Percentiles rank a stretch among this genome's conserved stretches.
Conservation (phyloP, 2,113 vertebrate species). For the Talpa occidentalis region DNA sequence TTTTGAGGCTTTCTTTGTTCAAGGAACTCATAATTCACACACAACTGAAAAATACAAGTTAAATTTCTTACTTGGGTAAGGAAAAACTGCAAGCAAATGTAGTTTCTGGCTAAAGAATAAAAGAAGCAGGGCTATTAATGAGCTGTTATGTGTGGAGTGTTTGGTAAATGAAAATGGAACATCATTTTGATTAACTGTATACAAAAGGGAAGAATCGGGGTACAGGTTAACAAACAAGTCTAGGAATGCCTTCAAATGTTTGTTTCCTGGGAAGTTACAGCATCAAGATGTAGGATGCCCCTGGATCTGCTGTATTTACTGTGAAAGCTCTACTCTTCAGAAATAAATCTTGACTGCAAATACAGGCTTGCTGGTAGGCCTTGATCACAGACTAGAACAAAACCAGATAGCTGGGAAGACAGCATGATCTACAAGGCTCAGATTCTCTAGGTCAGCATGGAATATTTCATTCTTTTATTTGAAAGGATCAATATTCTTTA, state of each 20-base stretch:
- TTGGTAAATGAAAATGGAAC: not conserved
- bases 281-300: not conserved
- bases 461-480: not conserved
- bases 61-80: not conserved
- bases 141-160: not conserved
- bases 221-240: not conserved
- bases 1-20: not conserved
- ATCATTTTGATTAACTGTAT: not conserved
- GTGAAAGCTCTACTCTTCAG: not conserved
- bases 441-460: not conserved
- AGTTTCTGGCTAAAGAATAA: slow-evolving; percentile 16
- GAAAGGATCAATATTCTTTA: not conserved
- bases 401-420: not conserved
- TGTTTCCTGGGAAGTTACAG: not conserved
- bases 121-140: not conserved
- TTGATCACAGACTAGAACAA: not conserved
- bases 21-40: slow-evolving; percentile 9
- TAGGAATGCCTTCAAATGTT: not conserved
- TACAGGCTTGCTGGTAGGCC: not conserved
- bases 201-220: not conserved
- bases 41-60: not conserved
- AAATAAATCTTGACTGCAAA: not conserved
- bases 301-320: not conserved
- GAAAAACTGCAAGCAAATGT: not conserved
- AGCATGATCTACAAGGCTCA: not conserved